phyloP scores from a whole-genome alignment of 2,888 invertebrate genomes.

The Drosophila lutescens region DNA sequence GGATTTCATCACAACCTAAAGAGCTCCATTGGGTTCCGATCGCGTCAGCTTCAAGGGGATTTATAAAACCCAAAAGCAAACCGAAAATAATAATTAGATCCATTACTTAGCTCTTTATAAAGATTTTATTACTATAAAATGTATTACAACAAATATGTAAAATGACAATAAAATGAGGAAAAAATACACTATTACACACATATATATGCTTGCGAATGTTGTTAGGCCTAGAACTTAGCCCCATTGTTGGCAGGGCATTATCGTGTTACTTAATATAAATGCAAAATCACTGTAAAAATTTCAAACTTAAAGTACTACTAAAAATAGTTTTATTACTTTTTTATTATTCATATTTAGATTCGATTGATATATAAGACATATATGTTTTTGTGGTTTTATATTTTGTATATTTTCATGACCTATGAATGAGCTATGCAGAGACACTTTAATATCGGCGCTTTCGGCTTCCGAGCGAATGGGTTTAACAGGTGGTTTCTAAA shows the following conservation, averaged over 20 bases:
- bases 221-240: constrained; percentile 64
- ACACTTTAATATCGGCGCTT: constrained; percentile 47
- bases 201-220: constrained; percentile 61
- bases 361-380: constrained; percentile 55
- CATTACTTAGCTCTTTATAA: constrained; percentile 46
- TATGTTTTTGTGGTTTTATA: constrained; percentile 45
- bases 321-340: constrained; percentile 48
- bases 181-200: constrained; percentile 65
- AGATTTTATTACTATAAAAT: constrained; percentile 70
- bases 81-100: not conserved
- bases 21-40: not conserved
- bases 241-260: constrained; percentile 45
- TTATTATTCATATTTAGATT: constrained; percentile 60
- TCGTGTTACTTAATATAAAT: constrained; percentile 64
- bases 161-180: constrained; percentile 61
- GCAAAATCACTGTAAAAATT: constrained; percentile 67
- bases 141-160: constrained; percentile 62
- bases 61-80: not conserved
- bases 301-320: constrained; percentile 60
- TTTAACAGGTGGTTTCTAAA: constrained; percentile 84
- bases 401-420: constrained; percentile 35
- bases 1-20: not conserved
- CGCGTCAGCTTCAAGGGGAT: not conserved
- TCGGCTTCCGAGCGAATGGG: constrained; percentile 33
- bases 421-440: constrained; percentile 43